phyloP scores from a whole-genome alignment of 2,797 vertebrate species.

The Periophthalmus magnuspinnatus region DNA sequence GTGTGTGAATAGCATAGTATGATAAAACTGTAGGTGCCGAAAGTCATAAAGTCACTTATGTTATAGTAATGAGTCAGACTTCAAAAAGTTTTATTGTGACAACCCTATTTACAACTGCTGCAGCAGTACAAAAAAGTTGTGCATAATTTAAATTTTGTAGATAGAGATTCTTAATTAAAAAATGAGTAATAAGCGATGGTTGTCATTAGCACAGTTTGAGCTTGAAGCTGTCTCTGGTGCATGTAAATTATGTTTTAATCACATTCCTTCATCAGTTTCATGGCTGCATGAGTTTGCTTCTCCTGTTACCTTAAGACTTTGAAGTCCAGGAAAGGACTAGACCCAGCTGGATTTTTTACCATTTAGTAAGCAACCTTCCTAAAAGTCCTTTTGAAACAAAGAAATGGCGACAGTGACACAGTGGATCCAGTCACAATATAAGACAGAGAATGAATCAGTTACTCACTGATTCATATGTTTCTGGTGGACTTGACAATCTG shows the following conservation, averaged over 20 bases:
- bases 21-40: too few relatives aligned
- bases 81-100: too few relatives aligned
- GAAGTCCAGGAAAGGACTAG: slow-evolving; percentile 43
- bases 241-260: slow-evolving; percentile 47
- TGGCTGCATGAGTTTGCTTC: slow-evolving; percentile 8
- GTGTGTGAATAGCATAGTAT: too few relatives aligned
- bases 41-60: too few relatives aligned
- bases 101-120: too few relatives aligned
- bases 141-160: not conserved
- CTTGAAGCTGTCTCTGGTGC: slow-evolving; percentile 38
- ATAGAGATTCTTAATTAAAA: too few relatives aligned
- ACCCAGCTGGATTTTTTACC: slow-evolving; percentile 24
- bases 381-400: not conserved
- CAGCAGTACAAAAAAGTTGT: not conserved
- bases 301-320: slow-evolving; percentile 34
- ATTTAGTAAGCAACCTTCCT: slow-evolving; percentile 43
- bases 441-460: not conserved
- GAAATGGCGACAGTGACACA: slow-evolving; percentile 3
- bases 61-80: too few relatives aligned
- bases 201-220: slow-evolving; percentile 12
- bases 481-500: not conserved
- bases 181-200: not conserved
- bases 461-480: not conserved
- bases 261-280: slow-evolving; percentile 42
- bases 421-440: not conserved